Evolutionary conservation across 2,888 invertebrate genomes (phyloP).

Genomic region (Drosophila antonietae): DNA sequence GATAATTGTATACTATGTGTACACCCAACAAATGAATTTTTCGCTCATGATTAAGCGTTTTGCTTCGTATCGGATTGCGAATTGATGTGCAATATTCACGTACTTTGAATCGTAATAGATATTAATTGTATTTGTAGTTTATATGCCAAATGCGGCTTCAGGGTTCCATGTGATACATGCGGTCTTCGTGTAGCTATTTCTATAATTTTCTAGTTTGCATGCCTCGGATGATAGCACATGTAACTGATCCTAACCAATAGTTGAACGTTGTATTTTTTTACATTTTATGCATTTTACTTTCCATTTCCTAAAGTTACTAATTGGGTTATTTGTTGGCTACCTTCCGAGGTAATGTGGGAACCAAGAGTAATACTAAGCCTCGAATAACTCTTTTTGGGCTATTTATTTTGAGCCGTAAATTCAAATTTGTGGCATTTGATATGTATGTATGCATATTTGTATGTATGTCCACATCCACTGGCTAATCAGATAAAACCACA

Average conservation of each 20-base stretch:
- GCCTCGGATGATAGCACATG: conserved; percentile 7
- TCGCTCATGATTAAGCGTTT: conserved; percentile 42
- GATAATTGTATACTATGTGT: conserved; percentile 4
- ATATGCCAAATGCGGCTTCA: conserved; percentile 37
- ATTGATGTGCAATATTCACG: conserved; percentile 48
- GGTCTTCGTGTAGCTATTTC: conserved; percentile 19
- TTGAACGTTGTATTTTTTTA: conserved; percentile 5
- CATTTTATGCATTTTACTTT: background rate
- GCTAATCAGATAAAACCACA: too few relatives aligned
- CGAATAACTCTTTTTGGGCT: too few relatives aligned
- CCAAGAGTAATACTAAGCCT: background rate
- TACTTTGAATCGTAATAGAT: conserved; percentile 47
- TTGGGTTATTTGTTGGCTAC: background rate
- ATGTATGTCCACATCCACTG: too few relatives aligned
- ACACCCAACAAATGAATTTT: conserved; percentile 41
- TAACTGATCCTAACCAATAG: conserved; percentile 16
- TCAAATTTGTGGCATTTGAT: too few relatives aligned
- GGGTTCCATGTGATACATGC: conserved; percentile 26
- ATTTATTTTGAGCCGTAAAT: too few relatives aligned
- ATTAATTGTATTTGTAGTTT: conserved; percentile 35
- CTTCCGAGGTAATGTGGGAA: background rate
- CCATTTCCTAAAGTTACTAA: background rate
- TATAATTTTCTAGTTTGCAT: conserved; percentile 14
- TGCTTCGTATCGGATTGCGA: conserved; percentile 13
- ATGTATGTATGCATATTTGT: too few relatives aligned